Percentiles rank a stretch among this genome's conserved stretches.
phyloP scores from a whole-genome alignment of 1,140 invertebrate species.

The Drosophila ercepeae region DNA sequence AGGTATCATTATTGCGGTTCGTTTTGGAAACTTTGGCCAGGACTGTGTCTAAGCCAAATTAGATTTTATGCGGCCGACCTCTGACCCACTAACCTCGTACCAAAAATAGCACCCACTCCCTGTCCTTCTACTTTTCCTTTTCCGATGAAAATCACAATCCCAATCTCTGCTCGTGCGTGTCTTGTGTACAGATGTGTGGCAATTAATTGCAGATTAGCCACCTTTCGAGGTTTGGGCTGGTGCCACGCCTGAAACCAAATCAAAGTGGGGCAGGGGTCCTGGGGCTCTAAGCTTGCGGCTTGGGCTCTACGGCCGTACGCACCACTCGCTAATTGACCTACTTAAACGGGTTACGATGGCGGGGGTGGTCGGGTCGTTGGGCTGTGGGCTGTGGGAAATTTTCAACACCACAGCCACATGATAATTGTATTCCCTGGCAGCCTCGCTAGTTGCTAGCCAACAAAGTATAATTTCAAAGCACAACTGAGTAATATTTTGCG shows the following conservation, averaged over 20 bases:
- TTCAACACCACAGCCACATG: conserved; percentile 7
- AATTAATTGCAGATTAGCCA: conserved; percentile 79
- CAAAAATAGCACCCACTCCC: not conserved
- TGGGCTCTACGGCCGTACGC: conserved; percentile 4
- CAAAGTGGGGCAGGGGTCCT: conserved; percentile 3
- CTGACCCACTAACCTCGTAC: not conserved
- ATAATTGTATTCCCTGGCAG: conserved; percentile 52
- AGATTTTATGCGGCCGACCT: not conserved
- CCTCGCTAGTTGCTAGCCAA: conserved; percentile 9
- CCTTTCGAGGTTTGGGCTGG: conserved; percentile 28
- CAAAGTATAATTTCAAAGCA: not conserved
- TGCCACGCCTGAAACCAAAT: not conserved
- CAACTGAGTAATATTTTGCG: conserved; percentile 16
- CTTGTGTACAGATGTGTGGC: conserved; percentile 67
- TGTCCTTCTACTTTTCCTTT: no score
- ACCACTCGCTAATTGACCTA: conserved; percentile 62
- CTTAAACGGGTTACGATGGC: conserved; percentile 24
- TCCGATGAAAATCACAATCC: not conserved
- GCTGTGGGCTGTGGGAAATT: not conserved
- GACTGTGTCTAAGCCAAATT: not conserved
- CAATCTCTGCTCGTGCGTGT: conserved; percentile 51
- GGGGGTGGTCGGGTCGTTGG: conserved; percentile 1
- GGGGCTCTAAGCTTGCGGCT: not conserved
- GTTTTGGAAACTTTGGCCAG: not conserved
- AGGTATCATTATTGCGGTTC: conserved; percentile 56